These are phyloP conservation scores for Lacerta viridis DNA, from an alignment of 2,797 vertebrate genomes.

Conservation along the genomic window DNA sequence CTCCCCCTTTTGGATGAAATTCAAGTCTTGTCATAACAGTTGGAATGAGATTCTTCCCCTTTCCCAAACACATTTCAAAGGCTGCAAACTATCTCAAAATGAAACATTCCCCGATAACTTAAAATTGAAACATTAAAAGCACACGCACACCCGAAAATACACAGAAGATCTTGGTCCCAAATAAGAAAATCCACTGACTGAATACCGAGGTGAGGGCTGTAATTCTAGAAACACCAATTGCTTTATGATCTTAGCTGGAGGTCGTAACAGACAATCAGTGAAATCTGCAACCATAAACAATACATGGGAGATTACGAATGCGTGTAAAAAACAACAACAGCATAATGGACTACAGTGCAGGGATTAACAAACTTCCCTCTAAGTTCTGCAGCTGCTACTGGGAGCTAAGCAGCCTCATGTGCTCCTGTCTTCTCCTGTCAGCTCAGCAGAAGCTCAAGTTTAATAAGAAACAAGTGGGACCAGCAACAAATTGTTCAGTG, in stretches of 20 bases:
- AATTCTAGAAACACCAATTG: conserved; percentile 7
- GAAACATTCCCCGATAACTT: background rate
- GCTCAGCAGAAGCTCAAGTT: background rate
- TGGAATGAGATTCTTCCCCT: background rate
- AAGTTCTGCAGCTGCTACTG: background rate
- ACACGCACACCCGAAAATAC: no score
- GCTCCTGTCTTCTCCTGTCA: background rate
- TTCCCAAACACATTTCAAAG: background rate
- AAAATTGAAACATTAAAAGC: background rate
- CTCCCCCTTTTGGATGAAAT: background rate
- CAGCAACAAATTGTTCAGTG: background rate
- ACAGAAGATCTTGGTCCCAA: background rate
- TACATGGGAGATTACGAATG: conserved; percentile 1
- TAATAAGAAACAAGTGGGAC: background rate
- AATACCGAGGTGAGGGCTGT: background rate
- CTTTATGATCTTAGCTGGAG: background rate
- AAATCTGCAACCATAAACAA: conserved; percentile 20
- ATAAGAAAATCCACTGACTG: background rate
- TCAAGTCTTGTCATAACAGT: background rate
- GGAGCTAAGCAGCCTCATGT: background rate
- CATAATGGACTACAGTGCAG: background rate
- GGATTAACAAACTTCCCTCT: background rate
- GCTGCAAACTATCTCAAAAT: background rate
- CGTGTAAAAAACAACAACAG: no score
- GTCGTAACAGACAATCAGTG: conserved; percentile 3